Evolutionary conservation across 1,140 invertebrate species (phyloP), one percentile per base, ranked within the genome.

Genomic region (Orchestia grillus): DNA sequence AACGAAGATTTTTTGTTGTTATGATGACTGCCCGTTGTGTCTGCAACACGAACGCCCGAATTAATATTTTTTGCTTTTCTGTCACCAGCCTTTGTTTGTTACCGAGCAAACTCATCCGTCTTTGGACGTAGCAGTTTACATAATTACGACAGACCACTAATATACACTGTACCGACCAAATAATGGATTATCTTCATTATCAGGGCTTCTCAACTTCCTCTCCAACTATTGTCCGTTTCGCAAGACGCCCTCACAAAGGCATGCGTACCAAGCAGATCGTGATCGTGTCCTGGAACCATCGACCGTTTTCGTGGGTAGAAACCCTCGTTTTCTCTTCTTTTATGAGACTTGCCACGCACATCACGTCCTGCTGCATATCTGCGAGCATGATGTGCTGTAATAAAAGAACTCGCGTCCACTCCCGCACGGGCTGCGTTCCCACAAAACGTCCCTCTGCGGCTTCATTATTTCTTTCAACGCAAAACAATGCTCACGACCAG

Each of bases 401-500:
- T 77, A 77, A 77, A 77, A 77, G 62, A 77, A 77, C 62, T 77
- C 62, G 1, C 62, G 62, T 77, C 28, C 62, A 77, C 62, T 77
- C 62, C 62, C 62, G 11, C 62, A 77, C 28, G 11, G 62, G 62
- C 62, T 19, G 15, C 62, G 62, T 77, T 77, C 62, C 62, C 62
- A 77, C 62, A 77, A 77, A 77, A 77, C 62, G 62, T 77, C 62
- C 62, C 62, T 77, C 36, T 1, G 62, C 11, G 62, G 15, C 62
- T 77, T 77, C 62, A 77, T 77, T 77, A 77, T 77, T 77, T 77
- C 62, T 77, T 77, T 77, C 62, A 77, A 77, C 62, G 28, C 62
- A 36, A 77, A 77, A 77, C 62, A 36, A 77, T 23, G 62, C 62
- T 77, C 11, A 3, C 62, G 15, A 36, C 62, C 1, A 8, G 1